phyloP scores from a whole-genome alignment of 1,140 invertebrate species.

The Cyphomyrmex costatus region DNA sequence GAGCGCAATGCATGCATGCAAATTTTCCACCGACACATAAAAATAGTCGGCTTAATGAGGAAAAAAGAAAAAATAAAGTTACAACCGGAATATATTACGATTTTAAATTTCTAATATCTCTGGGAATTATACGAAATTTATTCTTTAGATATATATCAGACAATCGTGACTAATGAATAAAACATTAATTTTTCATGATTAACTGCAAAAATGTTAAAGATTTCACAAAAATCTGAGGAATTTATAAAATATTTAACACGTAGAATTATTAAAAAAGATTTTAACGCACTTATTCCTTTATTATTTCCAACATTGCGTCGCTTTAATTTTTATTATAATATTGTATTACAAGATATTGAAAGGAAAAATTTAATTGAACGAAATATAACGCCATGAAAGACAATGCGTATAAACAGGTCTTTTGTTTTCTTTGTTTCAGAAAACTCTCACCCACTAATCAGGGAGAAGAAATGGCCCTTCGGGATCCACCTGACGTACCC shows the following conservation, averaged over 20 bases:
- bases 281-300: neutral
- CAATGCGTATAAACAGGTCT: neutral
- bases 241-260: neutral
- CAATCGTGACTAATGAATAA: neutral
- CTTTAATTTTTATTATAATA: neutral
- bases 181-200: neutral
- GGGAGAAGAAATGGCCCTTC: constrained; percentile 80
- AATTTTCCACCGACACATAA: neutral
- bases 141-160: neutral
- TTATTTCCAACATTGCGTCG: neutral
- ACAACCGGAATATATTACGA: neutral
- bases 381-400: neutral
- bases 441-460: constrained; percentile 77
- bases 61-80: neutral
- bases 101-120: neutral
- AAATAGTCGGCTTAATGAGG: neutral
- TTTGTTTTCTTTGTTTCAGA: constrained; percentile 73
- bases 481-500: constrained; percentile 74
- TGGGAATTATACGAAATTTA: neutral
- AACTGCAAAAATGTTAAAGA: neutral
- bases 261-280: neutral
- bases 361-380: constrained; percentile 13
- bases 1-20: too few species aligned
- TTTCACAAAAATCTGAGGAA: neutral
- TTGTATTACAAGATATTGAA: neutral